Percentiles rank a stretch among this genome's conserved stretches.
These are phyloP conservation scores for Pasiphila rectangulata DNA, from an alignment of 2,888 invertebrate species.

Conservation along the genomic window DNA sequence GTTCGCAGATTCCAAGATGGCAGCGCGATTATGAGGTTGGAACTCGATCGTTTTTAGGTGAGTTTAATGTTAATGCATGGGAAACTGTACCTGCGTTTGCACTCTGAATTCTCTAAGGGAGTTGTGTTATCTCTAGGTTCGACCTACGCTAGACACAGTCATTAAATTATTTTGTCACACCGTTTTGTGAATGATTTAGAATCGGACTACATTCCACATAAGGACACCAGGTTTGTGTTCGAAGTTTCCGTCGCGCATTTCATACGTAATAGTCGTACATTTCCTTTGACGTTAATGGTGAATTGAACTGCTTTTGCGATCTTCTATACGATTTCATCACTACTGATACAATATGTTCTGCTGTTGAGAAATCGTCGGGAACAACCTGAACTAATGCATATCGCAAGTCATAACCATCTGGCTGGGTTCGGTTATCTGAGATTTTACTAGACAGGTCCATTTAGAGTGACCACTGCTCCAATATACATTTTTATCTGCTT, in stretches of 20 bases:
- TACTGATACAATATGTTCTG: slow-evolving; percentile 25
- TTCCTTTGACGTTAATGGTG: slow-evolving; percentile 32
- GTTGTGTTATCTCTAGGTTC: slow-evolving; percentile 57
- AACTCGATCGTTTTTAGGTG: slow-evolving; percentile 60
- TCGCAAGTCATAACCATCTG: slow-evolving; percentile 43
- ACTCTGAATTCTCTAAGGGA: slow-evolving; percentile 38
- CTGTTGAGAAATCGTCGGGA: slow-evolving; percentile 16
- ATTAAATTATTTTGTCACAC: slow-evolving; percentile 61
- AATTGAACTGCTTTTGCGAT: slow-evolving; percentile 35
- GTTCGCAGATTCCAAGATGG: slow-evolving; percentile 66
- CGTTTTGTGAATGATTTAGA: slow-evolving; percentile 53
- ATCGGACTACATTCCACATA: slow-evolving; percentile 42
- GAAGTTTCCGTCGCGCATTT: slow-evolving; percentile 21
- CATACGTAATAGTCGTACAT: slow-evolving; percentile 26
- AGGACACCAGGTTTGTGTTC: slow-evolving; percentile 34
- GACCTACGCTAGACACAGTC: slow-evolving; percentile 63
- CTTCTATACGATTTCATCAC: slow-evolving; percentile 36
- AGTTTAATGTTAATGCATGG: slow-evolving; percentile 60
- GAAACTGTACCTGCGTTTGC: slow-evolving; percentile 43
- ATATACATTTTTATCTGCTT: slow-evolving; percentile 31
- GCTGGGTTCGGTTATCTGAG: slow-evolving; percentile 36
- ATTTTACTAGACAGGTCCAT: slow-evolving; percentile 38
- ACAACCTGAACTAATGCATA: slow-evolving; percentile 25
- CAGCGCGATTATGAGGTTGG: slow-evolving; percentile 64
- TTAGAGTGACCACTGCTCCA: slow-evolving; percentile 30